phyloP scores from a whole-genome alignment of 1,140 invertebrate genomes.

The Megathymus violae region DNA sequence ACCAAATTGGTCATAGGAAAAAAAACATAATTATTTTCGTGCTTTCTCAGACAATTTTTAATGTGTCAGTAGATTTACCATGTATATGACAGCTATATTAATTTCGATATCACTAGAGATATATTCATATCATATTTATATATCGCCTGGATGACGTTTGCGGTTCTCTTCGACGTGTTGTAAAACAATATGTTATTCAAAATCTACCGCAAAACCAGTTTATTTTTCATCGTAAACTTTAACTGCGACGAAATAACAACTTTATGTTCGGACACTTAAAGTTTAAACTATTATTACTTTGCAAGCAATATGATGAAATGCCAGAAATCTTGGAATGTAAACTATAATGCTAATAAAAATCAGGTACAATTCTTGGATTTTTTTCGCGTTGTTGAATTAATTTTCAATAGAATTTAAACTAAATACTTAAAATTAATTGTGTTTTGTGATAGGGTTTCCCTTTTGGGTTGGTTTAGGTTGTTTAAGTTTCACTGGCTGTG shows the following conservation, averaged over 20 bases:
- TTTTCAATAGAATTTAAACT: slow-evolving; percentile 8
- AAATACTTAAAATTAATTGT: background rate
- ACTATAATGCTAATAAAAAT: slow-evolving; percentile 29
- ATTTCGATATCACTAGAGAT: too few relatives aligned
- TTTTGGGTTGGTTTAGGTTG: too few relatives aligned
- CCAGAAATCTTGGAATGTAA: slow-evolving; percentile 10
- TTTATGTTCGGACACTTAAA: background rate
- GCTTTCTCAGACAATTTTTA: too few relatives aligned
- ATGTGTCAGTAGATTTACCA: too few relatives aligned
- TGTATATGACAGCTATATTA: too few relatives aligned
- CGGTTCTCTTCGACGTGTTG: background rate
- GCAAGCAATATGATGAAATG: slow-evolving; percentile 17
- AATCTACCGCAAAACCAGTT: slow-evolving; percentile 21
- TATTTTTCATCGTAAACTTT: slow-evolving; percentile 18
- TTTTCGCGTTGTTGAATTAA: slow-evolving; percentile 17
- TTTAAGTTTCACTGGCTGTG: too few relatives aligned
- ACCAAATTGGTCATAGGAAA: too few relatives aligned
- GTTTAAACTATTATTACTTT: slow-evolving; percentile 13
- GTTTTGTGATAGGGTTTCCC: too few relatives aligned
- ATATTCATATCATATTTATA: too few relatives aligned
- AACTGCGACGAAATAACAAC: background rate
- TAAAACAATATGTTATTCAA: slow-evolving; percentile 29
- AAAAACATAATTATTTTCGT: too few relatives aligned
- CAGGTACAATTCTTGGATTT: slow-evolving; percentile 24
- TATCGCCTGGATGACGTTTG: background rate